Evolutionary conservation across 2,113 vertebrate species (phyloP).

Genomic region (Strix aluco): DNA sequence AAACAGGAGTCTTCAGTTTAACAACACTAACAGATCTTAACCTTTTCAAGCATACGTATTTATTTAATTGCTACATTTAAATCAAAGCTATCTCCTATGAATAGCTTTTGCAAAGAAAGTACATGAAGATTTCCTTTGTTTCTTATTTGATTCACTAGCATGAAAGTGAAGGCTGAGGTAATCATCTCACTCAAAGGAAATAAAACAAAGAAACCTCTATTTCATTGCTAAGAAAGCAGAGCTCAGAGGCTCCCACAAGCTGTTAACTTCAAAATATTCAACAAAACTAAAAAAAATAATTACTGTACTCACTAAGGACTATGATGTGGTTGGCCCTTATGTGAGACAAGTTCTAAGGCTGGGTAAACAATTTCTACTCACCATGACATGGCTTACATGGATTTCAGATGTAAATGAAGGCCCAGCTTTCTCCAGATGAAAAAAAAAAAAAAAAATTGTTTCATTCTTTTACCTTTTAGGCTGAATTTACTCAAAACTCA

Average conservation of each 20-base stretch:
- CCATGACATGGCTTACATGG: neutral
- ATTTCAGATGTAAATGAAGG: neutral
- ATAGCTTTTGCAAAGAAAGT: conserved; percentile 28
- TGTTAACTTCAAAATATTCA: conserved; percentile 29
- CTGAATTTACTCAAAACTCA: neutral
- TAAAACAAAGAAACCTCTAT: conserved; percentile 57
- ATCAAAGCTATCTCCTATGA: conserved; percentile 11
- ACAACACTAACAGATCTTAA: conserved; percentile 7
- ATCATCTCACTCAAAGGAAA: conserved; percentile 25
- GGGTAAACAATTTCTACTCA: neutral
- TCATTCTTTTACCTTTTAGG: neutral
- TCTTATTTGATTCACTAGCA: neutral
- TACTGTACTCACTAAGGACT: neutral
- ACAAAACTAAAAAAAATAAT: neutral
- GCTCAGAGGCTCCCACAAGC: neutral
- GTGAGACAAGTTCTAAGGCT: neutral
- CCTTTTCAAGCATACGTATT: conserved; percentile 42
- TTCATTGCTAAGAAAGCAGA: conserved; percentile 22
- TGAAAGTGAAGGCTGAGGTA: neutral
- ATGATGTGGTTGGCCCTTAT: neutral
- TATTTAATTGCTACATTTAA: conserved; percentile 31
- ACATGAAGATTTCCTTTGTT: conserved; percentile 25
- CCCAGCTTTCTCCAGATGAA: neutral
- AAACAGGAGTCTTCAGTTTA: conserved; percentile 48
- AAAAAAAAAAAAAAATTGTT: too few relatives aligned